Conservation (phyloP, 2,113 vertebrate species). For the Hyaena hyaena region DNA sequence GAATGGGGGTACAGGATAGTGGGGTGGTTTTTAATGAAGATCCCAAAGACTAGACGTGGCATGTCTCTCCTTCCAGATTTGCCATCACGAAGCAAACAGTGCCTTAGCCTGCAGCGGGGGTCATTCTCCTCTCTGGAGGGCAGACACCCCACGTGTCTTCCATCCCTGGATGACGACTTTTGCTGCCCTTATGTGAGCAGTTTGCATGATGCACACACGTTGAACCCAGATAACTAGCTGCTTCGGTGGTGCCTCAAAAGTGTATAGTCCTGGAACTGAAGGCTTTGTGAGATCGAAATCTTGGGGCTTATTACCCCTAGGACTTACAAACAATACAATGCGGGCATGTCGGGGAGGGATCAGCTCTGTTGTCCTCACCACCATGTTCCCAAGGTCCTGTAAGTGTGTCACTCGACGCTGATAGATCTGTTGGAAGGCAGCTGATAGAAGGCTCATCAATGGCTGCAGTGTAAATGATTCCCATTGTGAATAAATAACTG, state of each 20-base stretch:
- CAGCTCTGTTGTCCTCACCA: not conserved
- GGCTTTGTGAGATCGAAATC: slow-evolving; percentile 57
- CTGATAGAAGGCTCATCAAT: not conserved
- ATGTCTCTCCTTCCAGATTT: not conserved
- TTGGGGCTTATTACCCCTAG: slow-evolving; percentile 51
- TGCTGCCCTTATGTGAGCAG: not conserved
- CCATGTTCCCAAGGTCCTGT: not conserved
- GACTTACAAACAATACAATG: not conserved
- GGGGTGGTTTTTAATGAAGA: not conserved
- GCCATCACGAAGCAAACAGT: not conserved
- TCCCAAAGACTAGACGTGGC: not conserved
- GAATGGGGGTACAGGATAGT: not conserved
- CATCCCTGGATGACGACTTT: not conserved
- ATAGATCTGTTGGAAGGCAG: slow-evolving; percentile 30
- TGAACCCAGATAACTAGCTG: slow-evolving; percentile 42
- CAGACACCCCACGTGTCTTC: not conserved
- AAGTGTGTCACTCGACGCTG: not conserved
- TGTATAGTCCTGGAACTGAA: slow-evolving; percentile 8
- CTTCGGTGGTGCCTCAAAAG: slow-evolving; percentile 57
- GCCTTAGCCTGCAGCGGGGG: not conserved
- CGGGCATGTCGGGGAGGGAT: not conserved
- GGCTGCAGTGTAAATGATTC: slow-evolving; percentile 57
- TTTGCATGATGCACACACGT: slow-evolving; percentile 59
- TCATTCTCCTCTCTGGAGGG: not conserved
- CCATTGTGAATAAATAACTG: slow-evolving; percentile 43